Percentiles rank a stretch among this genome's conserved stretches.
Evolutionary conservation across 1,140 invertebrate genomes (phyloP).

Genomic region (Papilio helenus): DNA sequence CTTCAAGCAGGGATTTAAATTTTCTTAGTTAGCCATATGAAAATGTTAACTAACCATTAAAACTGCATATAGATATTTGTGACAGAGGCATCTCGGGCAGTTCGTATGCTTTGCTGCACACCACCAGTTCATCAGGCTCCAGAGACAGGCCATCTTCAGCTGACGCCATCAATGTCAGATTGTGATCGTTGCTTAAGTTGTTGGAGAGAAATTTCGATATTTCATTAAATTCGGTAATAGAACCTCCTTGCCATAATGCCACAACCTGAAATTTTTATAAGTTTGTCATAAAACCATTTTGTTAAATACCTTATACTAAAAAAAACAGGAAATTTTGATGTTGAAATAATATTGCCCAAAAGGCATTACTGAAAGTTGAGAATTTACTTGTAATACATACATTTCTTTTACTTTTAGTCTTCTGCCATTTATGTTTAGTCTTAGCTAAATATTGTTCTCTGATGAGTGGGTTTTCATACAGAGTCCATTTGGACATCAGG

Average conservation of each 20-base stretch:
- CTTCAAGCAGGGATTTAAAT: too few species aligned
- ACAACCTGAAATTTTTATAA: constrained; percentile 58
- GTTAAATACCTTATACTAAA: too few species aligned
- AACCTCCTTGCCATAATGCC: constrained; percentile 71
- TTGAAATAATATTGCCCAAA: too few species aligned
- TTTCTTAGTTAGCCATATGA: too few species aligned
- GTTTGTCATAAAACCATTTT: too few species aligned
- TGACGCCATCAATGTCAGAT: constrained; percentile 61
- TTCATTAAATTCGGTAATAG: constrained; percentile 59
- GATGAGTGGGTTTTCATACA: constrained; percentile 73
- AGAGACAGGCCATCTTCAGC: constrained; percentile 64
- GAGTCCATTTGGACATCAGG: constrained; percentile 71
- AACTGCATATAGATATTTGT: constrained; percentile 67
- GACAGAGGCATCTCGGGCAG: constrained; percentile 68
- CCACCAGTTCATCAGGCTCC: constrained; percentile 66
- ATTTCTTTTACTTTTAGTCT: constrained; percentile 68
- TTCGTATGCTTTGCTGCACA: constrained; percentile 63
- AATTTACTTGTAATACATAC: constrained; percentile 53
- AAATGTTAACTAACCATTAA: constrained; percentile 55
- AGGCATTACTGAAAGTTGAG: too few species aligned
- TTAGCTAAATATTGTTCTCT: constrained; percentile 68
- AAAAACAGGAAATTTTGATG: too few species aligned
- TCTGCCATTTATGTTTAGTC: constrained; percentile 61
- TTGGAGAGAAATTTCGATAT: constrained; percentile 61
- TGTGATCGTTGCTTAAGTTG: constrained; percentile 53